Base-by-base conservation (phyloP, 1,140 invertebrate genomes). In the Ceratosolen solmsi region DNA sequence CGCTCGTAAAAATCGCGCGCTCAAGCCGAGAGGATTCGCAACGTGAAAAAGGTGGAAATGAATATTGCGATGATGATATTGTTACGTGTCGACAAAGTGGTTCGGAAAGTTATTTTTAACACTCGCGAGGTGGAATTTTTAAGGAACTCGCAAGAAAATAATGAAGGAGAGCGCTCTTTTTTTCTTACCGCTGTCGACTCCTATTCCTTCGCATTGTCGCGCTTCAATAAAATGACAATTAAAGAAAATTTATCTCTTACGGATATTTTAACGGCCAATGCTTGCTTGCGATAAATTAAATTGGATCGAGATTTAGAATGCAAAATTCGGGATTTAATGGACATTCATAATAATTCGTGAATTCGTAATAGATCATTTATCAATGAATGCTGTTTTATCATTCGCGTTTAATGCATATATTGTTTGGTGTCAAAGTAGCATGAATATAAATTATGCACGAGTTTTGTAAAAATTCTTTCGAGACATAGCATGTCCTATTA, bases 1-100 rank as follows among this genome's bases (percentile, higher is more conserved):
- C 79, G 85, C 74, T 88, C 86, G 84, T 88, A 88, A 89, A 89
- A 85, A 78, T 71, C 72, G 79, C 70, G 56, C 84, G 79, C 65
- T 49, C 84, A 22, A 38, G 33, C 17, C 33, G 33, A 38, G 33
- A n/a, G 87, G 86, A 85, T 79, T 85, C 76, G 85, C 58, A 79
- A 79, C 86, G 85, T 83, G 84, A 84, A 87, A 79, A 71, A 70
- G n/a, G 49, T 82, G 71, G 72, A 78, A 38, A 38, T 68, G 83
- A 84, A 83, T 80, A 72, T 73, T 70, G 49, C 63, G 60, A 84
- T 82, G 65, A 83, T 51, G 70, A 72, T 11, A 30, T 27, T 49
- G 41, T 72, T 72, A 72, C 70, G 70, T 72, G 25, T 27, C 41
- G 38, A 25, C 27, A 72, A 72, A 72, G 38, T 72, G 70, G 38